These are phyloP conservation scores for Motacilla alba DNA, from an alignment of 2,113 vertebrate species.

Conservation along the genomic window DNA sequence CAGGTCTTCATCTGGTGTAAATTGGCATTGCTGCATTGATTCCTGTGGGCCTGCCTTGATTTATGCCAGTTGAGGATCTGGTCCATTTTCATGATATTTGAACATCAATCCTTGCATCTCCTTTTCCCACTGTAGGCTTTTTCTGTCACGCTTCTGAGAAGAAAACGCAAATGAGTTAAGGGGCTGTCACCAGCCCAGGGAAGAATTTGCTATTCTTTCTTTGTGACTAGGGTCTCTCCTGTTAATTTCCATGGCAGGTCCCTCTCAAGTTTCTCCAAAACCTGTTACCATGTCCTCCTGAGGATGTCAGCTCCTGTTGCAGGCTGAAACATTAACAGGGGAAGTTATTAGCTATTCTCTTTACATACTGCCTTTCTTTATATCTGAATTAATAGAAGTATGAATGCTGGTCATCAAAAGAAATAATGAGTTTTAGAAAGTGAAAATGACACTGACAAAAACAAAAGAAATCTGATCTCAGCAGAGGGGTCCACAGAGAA, in stretches of 20 bases:
- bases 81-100: conserved; percentile 12
- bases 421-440: conserved; percentile 67
- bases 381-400: conserved; percentile 65
- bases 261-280: conserved; percentile 32
- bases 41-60: not conserved
- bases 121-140: not conserved
- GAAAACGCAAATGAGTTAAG: conserved; percentile 39
- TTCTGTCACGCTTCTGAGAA: not conserved
- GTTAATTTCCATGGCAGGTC: conserved; percentile 19
- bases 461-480: conserved; percentile 62
- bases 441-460: conserved; percentile 67
- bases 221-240: not conserved
- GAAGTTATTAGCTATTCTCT: conserved; percentile 62
- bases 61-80: not conserved
- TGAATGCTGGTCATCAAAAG: conserved; percentile 65
- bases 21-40: not conserved
- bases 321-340: conserved; percentile 35
- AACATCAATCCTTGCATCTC: not conserved
- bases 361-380: conserved; percentile 53
- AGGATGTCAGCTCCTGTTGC: conserved; percentile 3
- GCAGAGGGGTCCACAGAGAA: conserved; percentile 58
- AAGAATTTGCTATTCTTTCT: conserved; percentile 17
- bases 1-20: not conserved
- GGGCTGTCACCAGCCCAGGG: not conserved
- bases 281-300: conserved; percentile 6